Conservation (phyloP, 2,797 vertebrate species). For the Hirundo rustica region DNA sequence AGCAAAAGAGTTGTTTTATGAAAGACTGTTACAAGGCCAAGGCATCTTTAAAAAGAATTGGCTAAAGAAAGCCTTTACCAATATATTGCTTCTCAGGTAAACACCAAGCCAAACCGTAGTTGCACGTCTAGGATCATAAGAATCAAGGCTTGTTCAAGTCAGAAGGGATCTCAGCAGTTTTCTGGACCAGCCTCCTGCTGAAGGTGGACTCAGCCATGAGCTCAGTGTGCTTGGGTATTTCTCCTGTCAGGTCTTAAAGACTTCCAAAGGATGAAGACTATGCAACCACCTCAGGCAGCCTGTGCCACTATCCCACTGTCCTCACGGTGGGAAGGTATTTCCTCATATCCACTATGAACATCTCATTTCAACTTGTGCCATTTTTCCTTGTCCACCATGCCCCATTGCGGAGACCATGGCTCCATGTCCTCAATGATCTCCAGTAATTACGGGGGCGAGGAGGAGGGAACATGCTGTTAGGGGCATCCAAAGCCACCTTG, state of each 20-base stretch:
- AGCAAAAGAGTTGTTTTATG: not conserved
- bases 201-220: not conserved
- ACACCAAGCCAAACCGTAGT: not conserved
- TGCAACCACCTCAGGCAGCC: not conserved
- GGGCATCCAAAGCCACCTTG: not conserved
- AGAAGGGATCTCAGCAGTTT: not conserved
- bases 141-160: not conserved
- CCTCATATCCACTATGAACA: not conserved
- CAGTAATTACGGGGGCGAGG: fast-evolving
- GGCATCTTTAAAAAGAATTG: not conserved
- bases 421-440: not conserved
- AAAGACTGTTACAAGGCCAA: not conserved
- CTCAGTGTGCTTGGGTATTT: not conserved
- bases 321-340: not conserved
- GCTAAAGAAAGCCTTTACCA: not conserved
- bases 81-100: not conserved
- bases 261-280: not conserved
- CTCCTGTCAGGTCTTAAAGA: not conserved
- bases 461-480: not conserved
- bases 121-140: not conserved
- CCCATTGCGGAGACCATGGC: not conserved
- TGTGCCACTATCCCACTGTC: not conserved
- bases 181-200: not conserved
- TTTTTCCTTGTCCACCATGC: not conserved
- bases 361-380: not conserved